Evolutionary conservation across 2,113 vertebrate species (phyloP).

Genomic region (Podiceps cristatus): DNA sequence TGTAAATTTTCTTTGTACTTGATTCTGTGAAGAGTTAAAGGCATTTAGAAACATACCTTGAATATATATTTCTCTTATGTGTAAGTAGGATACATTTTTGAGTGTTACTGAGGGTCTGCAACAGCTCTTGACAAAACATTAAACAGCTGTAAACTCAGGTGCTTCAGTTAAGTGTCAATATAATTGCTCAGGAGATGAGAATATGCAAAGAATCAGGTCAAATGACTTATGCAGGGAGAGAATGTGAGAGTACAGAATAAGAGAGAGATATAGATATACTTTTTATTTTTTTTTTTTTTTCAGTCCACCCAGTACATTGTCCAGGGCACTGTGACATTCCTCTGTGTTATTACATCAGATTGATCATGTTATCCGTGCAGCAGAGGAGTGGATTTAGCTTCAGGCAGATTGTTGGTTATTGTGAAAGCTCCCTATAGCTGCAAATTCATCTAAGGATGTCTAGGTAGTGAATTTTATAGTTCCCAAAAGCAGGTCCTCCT

Average conservation of each 20-base stretch:
- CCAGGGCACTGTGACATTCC: neutral
- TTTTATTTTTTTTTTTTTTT: neutral
- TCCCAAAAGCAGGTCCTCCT: neutral
- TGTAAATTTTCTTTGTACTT: neutral
- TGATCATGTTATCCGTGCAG: neutral
- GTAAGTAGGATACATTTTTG: neutral
- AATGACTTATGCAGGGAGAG: neutral
- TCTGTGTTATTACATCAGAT: neutral
- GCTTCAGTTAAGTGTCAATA: neutral
- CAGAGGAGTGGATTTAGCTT: rapidly evolving
- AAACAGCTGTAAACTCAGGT: neutral
- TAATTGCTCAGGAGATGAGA: neutral
- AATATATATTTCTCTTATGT: neutral
- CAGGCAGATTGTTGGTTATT: neutral
- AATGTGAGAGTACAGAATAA: neutral
- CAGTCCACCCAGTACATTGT: rapidly evolving
- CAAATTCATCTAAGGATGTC: neutral
- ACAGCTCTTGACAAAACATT: neutral
- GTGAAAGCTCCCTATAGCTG: neutral
- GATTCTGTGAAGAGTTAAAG: neutral
- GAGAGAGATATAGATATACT: neutral
- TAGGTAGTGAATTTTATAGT: neutral
- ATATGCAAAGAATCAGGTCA: neutral
- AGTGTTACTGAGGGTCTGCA: neutral
- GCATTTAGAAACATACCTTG: neutral